Evolutionary conservation across 92 coral and sea anemone species (phyloP), one percentile per base, ranked within the genome.

Genomic region (Bergia sp.): DNA sequence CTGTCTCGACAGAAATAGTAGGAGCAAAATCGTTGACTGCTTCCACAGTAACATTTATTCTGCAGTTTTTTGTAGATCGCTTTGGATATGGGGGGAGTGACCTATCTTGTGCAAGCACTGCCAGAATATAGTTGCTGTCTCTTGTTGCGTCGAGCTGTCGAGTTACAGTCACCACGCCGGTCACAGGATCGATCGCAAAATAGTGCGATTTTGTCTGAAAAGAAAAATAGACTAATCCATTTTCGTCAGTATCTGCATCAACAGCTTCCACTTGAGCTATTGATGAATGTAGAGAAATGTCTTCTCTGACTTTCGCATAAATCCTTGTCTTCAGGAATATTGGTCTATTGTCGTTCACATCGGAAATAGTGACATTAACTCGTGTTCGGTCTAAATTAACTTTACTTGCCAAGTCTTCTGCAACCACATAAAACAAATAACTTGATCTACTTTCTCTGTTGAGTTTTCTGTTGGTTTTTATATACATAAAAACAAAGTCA

Each of bases 171-270:
- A 97, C 93, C 29, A 95, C 94, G 29, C 99, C 99, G 79, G 94
- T 91, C 41, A 75, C 86, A 0, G 99, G 99, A 81, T 97, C 90
- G 10, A 97, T 93, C 15, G 94, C 96, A 88, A 97, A 97, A 38
- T 90, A 86, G 20, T 93, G 84, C 9, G 98, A 91, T 88, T 89
- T 92, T 45, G 16, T 80, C 55, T 75, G 86, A 83, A 97, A 93
- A 6, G 94, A 94, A 88, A 87, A 97, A 94, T 97, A 96, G 66
- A 97, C 93, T 91, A 92, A 90, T 69, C 99, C 99, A 85, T 92
- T 94, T 18, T 91, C 90, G 23, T 96, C 95, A 16, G 86, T 85
- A 90, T 96, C 96, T 36, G 95, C 95, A 81, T 94, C 98, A 16
- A 87, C 92, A 37, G 98, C 96, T 76, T 81, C 57, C 75, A 97